Evolutionary conservation across 2,113 vertebrate genomes (phyloP).

Genomic region (Calypte anna): DNA sequence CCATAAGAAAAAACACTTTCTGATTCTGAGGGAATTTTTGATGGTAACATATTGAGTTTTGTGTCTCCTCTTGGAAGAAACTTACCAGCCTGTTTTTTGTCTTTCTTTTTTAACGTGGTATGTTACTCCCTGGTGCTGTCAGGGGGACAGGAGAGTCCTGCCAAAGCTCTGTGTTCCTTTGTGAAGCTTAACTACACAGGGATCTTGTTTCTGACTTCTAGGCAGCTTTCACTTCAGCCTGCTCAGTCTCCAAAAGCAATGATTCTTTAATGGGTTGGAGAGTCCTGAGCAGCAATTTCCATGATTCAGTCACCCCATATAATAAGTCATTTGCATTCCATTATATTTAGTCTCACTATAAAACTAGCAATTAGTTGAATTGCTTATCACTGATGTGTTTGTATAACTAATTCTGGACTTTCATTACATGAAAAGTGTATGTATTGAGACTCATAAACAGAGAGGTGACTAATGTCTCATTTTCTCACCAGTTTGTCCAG

Average conservation of each 20-base stretch:
- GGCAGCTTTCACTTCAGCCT: neutral
- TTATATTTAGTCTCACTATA: neutral
- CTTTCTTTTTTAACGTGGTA: neutral
- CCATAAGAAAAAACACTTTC: neutral
- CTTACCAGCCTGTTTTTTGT: neutral
- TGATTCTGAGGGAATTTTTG: neutral
- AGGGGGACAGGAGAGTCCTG: neutral
- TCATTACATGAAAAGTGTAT: neutral
- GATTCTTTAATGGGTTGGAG: neutral
- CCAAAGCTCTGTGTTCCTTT: neutral
- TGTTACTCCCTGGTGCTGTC: neutral
- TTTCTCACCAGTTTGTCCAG: neutral
- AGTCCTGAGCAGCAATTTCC: neutral
- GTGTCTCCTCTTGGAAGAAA: neutral
- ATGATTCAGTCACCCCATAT: neutral
- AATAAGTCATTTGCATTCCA: neutral
- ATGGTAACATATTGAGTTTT: neutral
- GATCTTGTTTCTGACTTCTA: neutral
- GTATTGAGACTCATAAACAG: neutral
- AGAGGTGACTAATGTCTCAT: neutral
- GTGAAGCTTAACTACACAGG: neutral
- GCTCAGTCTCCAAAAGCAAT: neutral
- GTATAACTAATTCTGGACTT: neutral
- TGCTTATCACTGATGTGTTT: neutral
- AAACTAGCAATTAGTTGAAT: neutral